Conservation (phyloP, 2,797 vertebrate species). For the Falco naumanni region DNA sequence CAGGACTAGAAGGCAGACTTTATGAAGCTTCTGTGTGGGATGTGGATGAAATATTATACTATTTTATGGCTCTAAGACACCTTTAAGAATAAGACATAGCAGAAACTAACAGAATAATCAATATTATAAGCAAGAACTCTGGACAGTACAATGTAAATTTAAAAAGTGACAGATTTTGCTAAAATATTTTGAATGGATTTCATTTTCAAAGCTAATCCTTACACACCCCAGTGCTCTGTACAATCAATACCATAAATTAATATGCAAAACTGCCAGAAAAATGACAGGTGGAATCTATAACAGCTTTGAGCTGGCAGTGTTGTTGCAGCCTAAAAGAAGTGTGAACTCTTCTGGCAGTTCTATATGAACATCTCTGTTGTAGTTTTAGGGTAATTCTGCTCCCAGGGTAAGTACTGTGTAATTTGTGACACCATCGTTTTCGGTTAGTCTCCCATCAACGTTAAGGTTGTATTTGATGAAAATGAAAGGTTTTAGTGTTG, state of each 20-base stretch:
- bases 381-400: neutral
- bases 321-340: neutral
- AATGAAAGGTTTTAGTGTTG: neutral
- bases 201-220: conserved; percentile 7
- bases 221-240: neutral
- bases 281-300: neutral
- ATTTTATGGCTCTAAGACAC: neutral
- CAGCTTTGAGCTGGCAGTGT: neutral
- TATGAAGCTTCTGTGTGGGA: neutral
- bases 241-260: conserved; percentile 6
- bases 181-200: conserved; percentile 29
- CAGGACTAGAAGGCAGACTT: neutral
- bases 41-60: neutral
- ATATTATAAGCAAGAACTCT: neutral
- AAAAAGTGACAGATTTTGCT: neutral
- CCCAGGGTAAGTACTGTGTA: neutral
- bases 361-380: neutral
- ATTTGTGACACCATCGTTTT: neutral
- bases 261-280: neutral
- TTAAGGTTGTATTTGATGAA: neutral
- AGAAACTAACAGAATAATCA: conserved; percentile 6
- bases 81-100: conserved; percentile 11
- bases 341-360: neutral
- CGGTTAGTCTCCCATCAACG: neutral
- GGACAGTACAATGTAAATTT: neutral